phyloP scores from a whole-genome alignment of 2,113 vertebrate genomes.

The Peromyscus polionotus region DNA sequence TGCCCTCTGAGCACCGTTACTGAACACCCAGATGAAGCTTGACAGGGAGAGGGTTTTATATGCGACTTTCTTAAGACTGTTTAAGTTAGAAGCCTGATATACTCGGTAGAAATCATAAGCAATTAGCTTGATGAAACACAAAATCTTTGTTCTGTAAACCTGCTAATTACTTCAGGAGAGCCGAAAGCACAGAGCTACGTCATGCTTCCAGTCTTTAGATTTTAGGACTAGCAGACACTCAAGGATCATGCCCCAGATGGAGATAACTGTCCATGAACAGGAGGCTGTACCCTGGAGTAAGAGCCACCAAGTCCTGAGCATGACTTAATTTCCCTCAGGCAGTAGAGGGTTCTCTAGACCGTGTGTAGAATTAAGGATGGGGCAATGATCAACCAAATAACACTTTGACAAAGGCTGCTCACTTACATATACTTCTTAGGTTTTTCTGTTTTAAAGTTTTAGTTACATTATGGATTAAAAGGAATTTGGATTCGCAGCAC shows the following conservation, averaged over 20 bases:
- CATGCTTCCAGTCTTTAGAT: no score
- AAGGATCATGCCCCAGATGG: not conserved
- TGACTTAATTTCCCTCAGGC: not conserved
- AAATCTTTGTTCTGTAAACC: not conserved
- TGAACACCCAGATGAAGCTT: not conserved
- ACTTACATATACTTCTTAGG: not conserved
- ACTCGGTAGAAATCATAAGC: not conserved
- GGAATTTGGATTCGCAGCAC: not conserved
- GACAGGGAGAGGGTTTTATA: not conserved
- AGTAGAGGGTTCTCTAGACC: not conserved
- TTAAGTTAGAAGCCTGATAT: not conserved
- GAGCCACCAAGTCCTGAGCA: not conserved
- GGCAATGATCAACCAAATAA: not conserved
- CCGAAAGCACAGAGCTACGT: not conserved
- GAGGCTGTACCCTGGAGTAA: no score
- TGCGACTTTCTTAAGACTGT: not conserved
- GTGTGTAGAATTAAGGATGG: not conserved
- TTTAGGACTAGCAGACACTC: not conserved
- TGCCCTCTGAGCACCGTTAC: not conserved
- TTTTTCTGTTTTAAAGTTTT: not conserved
- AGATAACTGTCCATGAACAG: not conserved
- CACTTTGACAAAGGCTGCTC: not conserved
- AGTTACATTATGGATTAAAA: not conserved
- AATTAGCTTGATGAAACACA: not conserved
- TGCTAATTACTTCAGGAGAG: not conserved